These are phyloP conservation scores for Danaus chrysippus DNA, from an alignment of 2,888 invertebrate genomes.

Conservation along the genomic window DNA sequence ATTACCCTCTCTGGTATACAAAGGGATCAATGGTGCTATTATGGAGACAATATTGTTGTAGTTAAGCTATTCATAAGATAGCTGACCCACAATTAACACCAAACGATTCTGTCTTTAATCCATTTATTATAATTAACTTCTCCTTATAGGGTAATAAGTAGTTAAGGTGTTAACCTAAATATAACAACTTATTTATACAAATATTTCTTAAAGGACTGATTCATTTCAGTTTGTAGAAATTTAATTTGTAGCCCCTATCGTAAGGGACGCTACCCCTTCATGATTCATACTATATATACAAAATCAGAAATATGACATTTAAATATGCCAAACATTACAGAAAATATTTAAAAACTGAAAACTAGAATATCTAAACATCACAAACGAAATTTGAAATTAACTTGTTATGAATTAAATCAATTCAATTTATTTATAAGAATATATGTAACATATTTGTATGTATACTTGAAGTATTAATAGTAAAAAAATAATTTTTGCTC, in stretches of 20 bases:
- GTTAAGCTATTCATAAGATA: constrained; percentile 12
- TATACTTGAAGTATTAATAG: too few relatives aligned
- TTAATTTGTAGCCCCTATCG: constrained; percentile 20
- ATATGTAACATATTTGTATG: too few relatives aligned
- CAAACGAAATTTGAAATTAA: too few relatives aligned
- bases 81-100: constrained; percentile 11
- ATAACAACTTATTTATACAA: not conserved
- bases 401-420: too few relatives aligned
- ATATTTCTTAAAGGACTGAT: constrained; percentile 16
- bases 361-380: too few relatives aligned
- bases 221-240: constrained; percentile 29
- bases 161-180: too few relatives aligned
- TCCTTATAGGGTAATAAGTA: not conserved
- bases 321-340: not conserved
- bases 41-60: constrained; percentile 13
- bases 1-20: constrained; percentile 7
- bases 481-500: too few relatives aligned
- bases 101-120: constrained; percentile 15
- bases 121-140: constrained; percentile 12
- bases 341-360: not conserved
- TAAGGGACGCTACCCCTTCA: constrained; percentile 34
- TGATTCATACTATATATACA: constrained; percentile 40
- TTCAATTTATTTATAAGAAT: too few relatives aligned
- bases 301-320: constrained; percentile 7
- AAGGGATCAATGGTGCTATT: constrained; percentile 3